Evolutionary conservation across 2,888 invertebrate genomes (phyloP).

Genomic region (Athalia cordata): DNA sequence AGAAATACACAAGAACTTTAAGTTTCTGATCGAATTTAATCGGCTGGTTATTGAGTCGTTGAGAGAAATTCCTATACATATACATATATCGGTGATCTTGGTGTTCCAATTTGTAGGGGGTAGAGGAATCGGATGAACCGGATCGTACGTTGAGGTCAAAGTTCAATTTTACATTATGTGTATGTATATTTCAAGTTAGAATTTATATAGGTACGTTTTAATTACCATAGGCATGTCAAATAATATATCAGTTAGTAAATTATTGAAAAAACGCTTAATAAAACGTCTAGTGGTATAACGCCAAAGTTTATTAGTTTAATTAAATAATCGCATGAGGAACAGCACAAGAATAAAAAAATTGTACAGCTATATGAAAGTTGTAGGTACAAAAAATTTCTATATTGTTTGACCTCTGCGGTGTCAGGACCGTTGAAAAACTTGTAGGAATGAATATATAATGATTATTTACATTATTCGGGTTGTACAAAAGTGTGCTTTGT

Average conservation of each 20-base stretch:
- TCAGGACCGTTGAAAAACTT: constrained; percentile 10
- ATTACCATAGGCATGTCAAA: neutral
- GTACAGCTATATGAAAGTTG: constrained; percentile 22
- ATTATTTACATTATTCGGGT: neutral
- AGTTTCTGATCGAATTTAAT: too few relatives aligned
- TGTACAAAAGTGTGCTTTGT: constrained; percentile 36
- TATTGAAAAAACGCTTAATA: constrained; percentile 42
- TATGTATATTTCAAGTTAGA: too few relatives aligned
- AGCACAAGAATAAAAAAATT: neutral
- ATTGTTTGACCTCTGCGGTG: neutral
- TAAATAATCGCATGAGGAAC: neutral
- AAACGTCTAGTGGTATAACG: constrained; percentile 35
- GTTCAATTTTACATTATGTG: too few relatives aligned
- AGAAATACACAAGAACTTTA: too few relatives aligned
- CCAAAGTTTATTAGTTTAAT: constrained; percentile 41
- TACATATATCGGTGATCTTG: too few relatives aligned
- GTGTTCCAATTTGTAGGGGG: too few relatives aligned
- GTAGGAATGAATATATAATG: neutral
- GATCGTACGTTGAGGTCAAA: too few relatives aligned
- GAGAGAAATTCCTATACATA: too few relatives aligned
- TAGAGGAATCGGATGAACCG: too few relatives aligned
- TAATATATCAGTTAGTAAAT: constrained; percentile 33
- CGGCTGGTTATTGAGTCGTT: too few relatives aligned
- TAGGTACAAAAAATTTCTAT: neutral
- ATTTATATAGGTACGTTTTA: neutral